Percentiles rank a stretch among this genome's conserved stretches.
Conservation (phyloP, 2,113 vertebrate species). For the Xiphias gladius region DNA sequence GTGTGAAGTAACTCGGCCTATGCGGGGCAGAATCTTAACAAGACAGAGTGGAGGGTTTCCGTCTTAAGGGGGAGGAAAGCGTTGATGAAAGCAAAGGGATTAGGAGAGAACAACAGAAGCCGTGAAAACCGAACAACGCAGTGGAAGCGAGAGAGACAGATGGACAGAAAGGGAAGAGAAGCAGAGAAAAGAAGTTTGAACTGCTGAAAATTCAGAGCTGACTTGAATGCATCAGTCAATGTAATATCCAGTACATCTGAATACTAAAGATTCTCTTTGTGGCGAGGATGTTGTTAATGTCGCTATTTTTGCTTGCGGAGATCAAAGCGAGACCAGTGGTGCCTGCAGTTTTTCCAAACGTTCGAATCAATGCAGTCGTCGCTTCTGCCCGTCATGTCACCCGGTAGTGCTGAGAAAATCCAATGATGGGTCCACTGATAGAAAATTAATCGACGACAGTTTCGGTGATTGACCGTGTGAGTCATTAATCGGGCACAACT, state of each 20-base stretch:
- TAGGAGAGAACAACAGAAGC: background rate
- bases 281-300: background rate
- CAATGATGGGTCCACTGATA: background rate
- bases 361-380: too few relatives aligned
- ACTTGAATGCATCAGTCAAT: background rate
- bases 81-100: background rate
- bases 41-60: background rate
- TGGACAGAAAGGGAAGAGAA: background rate
- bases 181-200: background rate
- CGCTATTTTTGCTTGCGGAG: background rate
- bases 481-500: background rate
- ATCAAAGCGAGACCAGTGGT: too few relatives aligned
- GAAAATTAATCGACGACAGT: background rate
- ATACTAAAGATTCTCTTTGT: background rate
- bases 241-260: background rate
- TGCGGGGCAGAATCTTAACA: background rate
- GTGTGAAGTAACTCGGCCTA: background rate
- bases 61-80: background rate
- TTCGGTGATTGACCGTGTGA: background rate
- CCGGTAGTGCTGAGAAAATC: background rate
- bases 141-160: too few relatives aligned
- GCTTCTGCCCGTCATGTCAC: too few relatives aligned
- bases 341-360: too few relatives aligned
- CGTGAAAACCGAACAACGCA: background rate
- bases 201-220: too few relatives aligned